Evolutionary conservation across 2,797 vertebrate species (phyloP), one percentile per base, ranked within the genome.

Genomic region (Scleropages formosus): DNA sequence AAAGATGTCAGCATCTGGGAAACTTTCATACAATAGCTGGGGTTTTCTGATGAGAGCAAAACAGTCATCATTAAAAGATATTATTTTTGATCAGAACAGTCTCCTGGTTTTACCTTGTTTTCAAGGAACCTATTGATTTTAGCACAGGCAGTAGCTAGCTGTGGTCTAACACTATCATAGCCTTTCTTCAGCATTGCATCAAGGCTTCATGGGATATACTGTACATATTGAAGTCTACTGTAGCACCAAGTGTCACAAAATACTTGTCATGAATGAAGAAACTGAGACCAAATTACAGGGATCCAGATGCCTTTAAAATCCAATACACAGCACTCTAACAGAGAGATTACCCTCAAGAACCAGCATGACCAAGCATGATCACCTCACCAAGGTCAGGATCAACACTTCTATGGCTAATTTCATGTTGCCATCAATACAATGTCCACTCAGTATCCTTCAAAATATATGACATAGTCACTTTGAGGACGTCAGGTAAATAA

Each of bases 61-160:
- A 39, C 31, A 39, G 31, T 39, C 39, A 31, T 39, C 31, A 39
- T 56, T 9, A 18, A 53, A 56, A 56, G 53, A 56, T 3, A 18
- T 18, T 56, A 18, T 56, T 2, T 56, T 12, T 56, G 2, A 56
- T 39, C 31, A 39, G 2, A 39, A 39, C 31, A 39, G 39, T 39
- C 6, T 39, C 6, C 39, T 39, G 16, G 39, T 10, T 69, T 16
- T 20, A 53, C 46, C 15, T 24, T 8, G 27, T 53, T 7, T 24
- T 70, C 56, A 70, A 27, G 47, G 51, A 56, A 70, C 70, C 24
- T 49, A 26, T 68, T 70, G 8, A 11, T 15, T 70, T 27, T 26
- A 56, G 9, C 16, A 70, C 49, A 70, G 68, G 47, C 47, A 56
- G 31, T 16, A 49, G 44, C 6, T 51, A 22, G 9, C 44, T 68